Percentiles rank a stretch among this genome's conserved stretches.
Evolutionary conservation across 2,888 invertebrate species (phyloP).

Genomic region (Elmis aenea): DNA sequence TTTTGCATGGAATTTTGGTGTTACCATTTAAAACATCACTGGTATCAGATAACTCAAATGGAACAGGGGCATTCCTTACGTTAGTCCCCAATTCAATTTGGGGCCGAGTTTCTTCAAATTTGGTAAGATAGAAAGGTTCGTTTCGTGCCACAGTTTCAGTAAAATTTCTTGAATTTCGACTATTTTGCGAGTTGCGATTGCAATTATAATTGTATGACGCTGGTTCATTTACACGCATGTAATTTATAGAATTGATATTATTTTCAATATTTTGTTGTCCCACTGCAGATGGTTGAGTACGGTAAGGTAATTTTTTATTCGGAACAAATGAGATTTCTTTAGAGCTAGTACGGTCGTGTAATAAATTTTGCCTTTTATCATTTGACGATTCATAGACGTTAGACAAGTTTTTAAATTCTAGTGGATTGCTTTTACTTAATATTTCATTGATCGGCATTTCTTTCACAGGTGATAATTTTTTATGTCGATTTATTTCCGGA

Average conservation of each 20-base stretch:
- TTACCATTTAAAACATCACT: background rate
- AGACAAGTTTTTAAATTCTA: background rate
- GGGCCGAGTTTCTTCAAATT: background rate
- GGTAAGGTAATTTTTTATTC: no score
- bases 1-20: background rate
- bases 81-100: background rate
- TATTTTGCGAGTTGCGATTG: no score
- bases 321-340: no score
- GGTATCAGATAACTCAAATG: background rate
- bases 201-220: background rate
- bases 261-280: background rate
- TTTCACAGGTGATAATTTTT: background rate
- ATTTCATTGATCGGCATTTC: background rate
- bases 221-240: background rate
- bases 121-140: background rate
- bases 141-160: background rate
- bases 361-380: no score
- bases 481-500: conserved; percentile 5
- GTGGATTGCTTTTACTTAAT: background rate
- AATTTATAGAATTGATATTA: background rate
- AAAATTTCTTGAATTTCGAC: no score
- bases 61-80: background rate
- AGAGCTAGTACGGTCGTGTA: no score
- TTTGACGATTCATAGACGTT: no score
- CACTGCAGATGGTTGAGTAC: no score